A percentile compares a stretch with the other conserved stretches of the same genome.
These are phyloP conservation scores for Cosmia trapezina DNA, from an alignment of 2,888 invertebrate genomes.

Conservation along the genomic window DNA sequence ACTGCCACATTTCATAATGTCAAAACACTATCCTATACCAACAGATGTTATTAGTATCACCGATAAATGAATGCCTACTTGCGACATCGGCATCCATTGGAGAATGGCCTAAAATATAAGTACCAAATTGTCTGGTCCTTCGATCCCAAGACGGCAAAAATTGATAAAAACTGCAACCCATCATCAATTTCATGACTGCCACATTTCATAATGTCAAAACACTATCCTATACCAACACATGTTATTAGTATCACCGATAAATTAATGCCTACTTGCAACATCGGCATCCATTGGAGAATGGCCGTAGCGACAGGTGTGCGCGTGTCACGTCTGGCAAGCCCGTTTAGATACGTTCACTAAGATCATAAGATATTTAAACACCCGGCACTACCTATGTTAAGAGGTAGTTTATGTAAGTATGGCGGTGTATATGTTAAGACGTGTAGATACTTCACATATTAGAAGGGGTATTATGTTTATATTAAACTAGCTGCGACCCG, in stretches of 20 bases:
- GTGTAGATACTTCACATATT: neutral
- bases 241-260: slow-evolving; percentile 20
- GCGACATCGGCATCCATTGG: slow-evolving; percentile 40
- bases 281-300: slow-evolving; percentile 36
- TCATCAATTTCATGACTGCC: too few species aligned
- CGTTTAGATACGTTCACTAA: slow-evolving; percentile 52
- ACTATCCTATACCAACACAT: slow-evolving; percentile 8
- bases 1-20: neutral
- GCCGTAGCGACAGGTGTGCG: slow-evolving; percentile 57
- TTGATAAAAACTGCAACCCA: too few species aligned
- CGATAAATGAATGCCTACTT: slow-evolving; percentile 26
- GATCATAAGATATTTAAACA: slow-evolving; percentile 62
- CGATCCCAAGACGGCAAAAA: neutral
- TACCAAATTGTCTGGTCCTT: slow-evolving; percentile 11
- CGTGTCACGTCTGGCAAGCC: slow-evolving; percentile 37
- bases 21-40: neutral
- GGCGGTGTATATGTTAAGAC: slow-evolving; percentile 3
- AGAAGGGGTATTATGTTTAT: neutral
- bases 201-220: neutral
- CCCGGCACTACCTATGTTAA: slow-evolving; percentile 45
- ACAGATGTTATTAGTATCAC: slow-evolving; percentile 18
- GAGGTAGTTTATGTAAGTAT: slow-evolving; percentile 17
- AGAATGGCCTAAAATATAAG: slow-evolving; percentile 16
- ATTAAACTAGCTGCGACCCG: neutral
- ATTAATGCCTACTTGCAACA: slow-evolving; percentile 36